phyloP scores from a whole-genome alignment of 2,113 vertebrate species.

The mouse (Mus musculus) region DNA sequence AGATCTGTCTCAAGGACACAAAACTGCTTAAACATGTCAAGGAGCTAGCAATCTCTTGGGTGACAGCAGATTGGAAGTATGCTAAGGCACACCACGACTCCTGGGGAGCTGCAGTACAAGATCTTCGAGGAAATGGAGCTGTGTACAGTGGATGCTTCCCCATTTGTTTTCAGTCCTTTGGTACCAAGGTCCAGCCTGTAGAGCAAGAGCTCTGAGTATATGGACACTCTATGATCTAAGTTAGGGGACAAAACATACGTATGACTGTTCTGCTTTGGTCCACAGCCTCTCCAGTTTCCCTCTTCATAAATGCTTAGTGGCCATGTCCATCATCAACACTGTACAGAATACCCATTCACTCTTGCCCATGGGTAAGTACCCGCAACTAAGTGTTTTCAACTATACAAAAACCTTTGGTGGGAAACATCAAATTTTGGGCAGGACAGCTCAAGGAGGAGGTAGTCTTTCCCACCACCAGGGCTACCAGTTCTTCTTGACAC shows the following conservation, averaged over 20 bases:
- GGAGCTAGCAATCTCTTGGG: neutral
- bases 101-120: rapidly evolving
- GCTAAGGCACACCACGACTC: too few species aligned
- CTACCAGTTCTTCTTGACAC: neutral
- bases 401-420: neutral
- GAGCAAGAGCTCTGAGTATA: neutral
- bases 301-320: neutral
- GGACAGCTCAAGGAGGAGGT: neutral
- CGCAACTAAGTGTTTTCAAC: neutral
- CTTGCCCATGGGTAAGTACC: neutral
- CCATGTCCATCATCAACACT: neutral
- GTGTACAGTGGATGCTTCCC: too few species aligned
- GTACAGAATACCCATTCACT: neutral
- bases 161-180: neutral
- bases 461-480: too few species aligned
- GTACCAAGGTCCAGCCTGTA: neutral
- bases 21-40: neutral
- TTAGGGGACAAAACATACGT: neutral
- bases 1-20: neutral
- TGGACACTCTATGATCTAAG: neutral
- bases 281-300: neutral
- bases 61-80: neutral
- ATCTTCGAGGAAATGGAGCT: neutral
- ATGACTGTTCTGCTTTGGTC: neutral
- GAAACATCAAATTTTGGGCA: neutral